Evolutionary conservation across 1,140 invertebrate genomes (phyloP).

Genomic region (Rhopalosiphum maidis): DNA sequence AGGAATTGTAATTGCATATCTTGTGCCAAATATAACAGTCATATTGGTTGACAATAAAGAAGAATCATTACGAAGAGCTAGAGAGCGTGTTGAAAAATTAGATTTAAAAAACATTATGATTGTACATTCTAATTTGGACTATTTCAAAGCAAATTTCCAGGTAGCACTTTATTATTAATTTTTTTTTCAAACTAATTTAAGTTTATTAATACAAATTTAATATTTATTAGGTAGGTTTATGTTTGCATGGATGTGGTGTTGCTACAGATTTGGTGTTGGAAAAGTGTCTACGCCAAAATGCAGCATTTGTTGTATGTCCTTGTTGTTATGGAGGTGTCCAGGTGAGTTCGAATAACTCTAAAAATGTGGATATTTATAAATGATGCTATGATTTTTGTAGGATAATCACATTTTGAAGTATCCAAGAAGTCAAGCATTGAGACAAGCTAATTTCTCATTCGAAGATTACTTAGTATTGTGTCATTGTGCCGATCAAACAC

Average conservation of each 20-base stretch:
- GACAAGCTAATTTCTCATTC: constrained; percentile 64
- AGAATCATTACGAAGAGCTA: constrained; percentile 79
- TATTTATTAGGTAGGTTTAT: constrained; percentile 73
- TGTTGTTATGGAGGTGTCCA: constrained; percentile 93
- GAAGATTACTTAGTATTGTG: constrained; percentile 81
- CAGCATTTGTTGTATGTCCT: constrained; percentile 88
- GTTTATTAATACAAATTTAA: not conserved
- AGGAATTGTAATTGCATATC: constrained; percentile 82
- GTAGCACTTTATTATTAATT: constrained; percentile 45
- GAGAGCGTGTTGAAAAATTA: constrained; percentile 73
- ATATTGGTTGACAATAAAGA: constrained; percentile 94
- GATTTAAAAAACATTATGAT: constrained; percentile 78
- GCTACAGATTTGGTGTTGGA: constrained; percentile 92
- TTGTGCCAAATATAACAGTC: constrained; percentile 77
- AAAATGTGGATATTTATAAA: not conserved
- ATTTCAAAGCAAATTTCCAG: constrained; percentile 74
- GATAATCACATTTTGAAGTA: constrained; percentile 75
- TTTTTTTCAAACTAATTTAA: constrained; percentile 3
- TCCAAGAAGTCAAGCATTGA: constrained; percentile 72
- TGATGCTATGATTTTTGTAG: constrained; percentile 57
- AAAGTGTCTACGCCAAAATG: constrained; percentile 77
- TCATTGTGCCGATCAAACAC: constrained; percentile 90
- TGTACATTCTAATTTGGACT: constrained; percentile 87
- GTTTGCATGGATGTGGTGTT: constrained; percentile 92
- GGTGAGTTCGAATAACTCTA: constrained; percentile 59